A percentile compares a stretch with the other conserved stretches of the same genome.
These are phyloP conservation scores for Ichneumoninae sp. DNA, from an alignment of 2,888 invertebrate genomes.

Conservation along the genomic window DNA sequence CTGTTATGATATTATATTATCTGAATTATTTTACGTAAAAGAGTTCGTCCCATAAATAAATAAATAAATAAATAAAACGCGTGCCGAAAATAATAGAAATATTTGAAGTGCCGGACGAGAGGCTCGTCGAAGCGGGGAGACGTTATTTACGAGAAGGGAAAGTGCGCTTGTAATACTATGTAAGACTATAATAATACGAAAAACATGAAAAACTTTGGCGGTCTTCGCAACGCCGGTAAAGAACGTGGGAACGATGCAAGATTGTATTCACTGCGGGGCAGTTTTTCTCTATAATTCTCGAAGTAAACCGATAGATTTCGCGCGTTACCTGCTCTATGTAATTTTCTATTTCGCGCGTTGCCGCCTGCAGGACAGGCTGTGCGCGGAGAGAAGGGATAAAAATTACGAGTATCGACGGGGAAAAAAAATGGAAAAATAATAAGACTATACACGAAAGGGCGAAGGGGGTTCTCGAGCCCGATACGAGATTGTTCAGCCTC, in stretches of 20 bases:
- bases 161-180: conserved; percentile 25
- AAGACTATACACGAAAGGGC: conserved; percentile 22
- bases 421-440: neutral
- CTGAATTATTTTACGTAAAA: too few relatives aligned
- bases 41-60: too few relatives aligned
- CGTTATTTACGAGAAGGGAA: conserved; percentile 63
- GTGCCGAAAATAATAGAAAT: neutral
- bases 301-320: conserved; percentile 55
- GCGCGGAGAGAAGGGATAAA: conserved; percentile 25
- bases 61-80: neutral
- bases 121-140: conserved; percentile 24
- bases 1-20: neutral
- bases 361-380: conserved; percentile 26
- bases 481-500: conserved; percentile 70
- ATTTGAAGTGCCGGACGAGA: neutral
- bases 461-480: conserved; percentile 44
- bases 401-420: conserved; percentile 2
- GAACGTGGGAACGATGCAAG: conserved; percentile 63
- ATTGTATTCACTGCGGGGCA: conserved; percentile 27
- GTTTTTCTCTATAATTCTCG: conserved; percentile 23
- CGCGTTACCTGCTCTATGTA: conserved; percentile 10
- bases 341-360: conserved; percentile 63
- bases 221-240: conserved; percentile 17
- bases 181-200: conserved; percentile 17
- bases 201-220: conserved; percentile 12